Conservation (phyloP, 2,113 vertebrate genomes). For the Hippocampus zosterae region DNA sequence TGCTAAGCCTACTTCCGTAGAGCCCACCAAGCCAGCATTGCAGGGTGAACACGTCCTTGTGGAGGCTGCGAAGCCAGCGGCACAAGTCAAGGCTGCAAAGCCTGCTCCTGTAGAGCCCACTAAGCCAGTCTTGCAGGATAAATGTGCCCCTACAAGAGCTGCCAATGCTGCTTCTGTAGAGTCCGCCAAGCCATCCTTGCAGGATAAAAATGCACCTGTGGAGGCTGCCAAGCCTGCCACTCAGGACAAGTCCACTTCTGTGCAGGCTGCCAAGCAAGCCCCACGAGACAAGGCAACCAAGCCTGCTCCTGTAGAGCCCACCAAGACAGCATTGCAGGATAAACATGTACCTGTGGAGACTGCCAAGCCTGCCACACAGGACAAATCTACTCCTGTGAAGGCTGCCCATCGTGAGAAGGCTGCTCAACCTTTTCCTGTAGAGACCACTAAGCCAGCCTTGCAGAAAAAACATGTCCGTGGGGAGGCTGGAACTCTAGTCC, state of each 20-base stretch:
- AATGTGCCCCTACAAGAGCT: background rate
- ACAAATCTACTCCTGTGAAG: background rate
- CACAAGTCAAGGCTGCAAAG: background rate
- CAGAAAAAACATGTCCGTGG: background rate
- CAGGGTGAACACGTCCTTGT: background rate
- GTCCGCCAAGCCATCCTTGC: background rate
- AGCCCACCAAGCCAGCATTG: background rate
- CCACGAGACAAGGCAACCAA: background rate
- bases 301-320: background rate
- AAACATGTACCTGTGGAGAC: background rate
- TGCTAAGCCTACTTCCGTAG: slow-evolving; percentile 9
- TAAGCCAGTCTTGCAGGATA: background rate
- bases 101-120: background rate
- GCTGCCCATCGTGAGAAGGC: background rate
- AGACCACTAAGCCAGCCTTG: slow-evolving; percentile 2
- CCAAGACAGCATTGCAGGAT: background rate
- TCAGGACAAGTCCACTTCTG: background rate
- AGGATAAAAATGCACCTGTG: background rate
- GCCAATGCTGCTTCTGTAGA: slow-evolving; percentile 10
- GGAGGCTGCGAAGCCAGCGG: background rate
- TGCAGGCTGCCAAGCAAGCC: background rate
- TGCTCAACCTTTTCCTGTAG: slow-evolving; percentile 10
- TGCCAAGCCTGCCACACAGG: background rate
- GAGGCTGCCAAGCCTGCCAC: background rate
- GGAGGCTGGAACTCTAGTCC: background rate